Evolutionary conservation across 1,140 invertebrate species (phyloP).

Genomic region (Carcinoscorpius rotundicauda): DNA sequence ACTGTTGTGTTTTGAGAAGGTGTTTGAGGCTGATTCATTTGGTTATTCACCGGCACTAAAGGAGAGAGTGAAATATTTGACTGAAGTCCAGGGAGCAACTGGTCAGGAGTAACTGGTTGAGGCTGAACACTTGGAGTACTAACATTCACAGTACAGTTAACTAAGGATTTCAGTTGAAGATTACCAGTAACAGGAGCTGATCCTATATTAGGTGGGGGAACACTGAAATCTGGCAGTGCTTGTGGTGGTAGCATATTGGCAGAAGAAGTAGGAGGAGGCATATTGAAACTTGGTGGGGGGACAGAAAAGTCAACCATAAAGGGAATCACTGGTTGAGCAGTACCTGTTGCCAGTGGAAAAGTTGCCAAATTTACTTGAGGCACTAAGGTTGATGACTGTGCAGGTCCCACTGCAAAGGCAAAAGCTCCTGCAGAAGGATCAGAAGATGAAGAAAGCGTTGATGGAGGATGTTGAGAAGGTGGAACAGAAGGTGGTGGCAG

Average conservation of each 20-base stretch:
- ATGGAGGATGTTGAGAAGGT: conserved; percentile 6
- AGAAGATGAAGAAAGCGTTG: conserved; percentile 17
- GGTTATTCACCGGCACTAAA: no score
- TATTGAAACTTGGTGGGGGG: conserved; percentile 20
- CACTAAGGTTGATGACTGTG: conserved; percentile 7
- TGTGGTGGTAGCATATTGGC: background rate
- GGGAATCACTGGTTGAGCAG: conserved; percentile 11
- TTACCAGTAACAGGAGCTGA: no score
- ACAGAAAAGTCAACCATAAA: conserved; percentile 16
- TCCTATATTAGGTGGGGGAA: no score
- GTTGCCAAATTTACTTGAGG: conserved; percentile 7
- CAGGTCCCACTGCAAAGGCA: conserved; percentile 10
- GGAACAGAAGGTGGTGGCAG: conserved; percentile 4
- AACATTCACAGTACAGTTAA: no score
- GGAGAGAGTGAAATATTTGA: no score
- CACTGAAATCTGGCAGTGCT: no score
- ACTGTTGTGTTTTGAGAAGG: no score
- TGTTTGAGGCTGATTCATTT: no score
- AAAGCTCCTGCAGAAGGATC: conserved; percentile 15
- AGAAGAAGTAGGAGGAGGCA: conserved; percentile 19
- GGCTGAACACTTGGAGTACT: no score
- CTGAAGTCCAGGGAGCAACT: no score
- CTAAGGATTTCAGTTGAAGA: no score
- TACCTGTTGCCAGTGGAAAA: conserved; percentile 10
- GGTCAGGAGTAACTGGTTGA: no score